These are phyloP conservation scores for Mythimna pallens DNA, from an alignment of 2,888 invertebrate species.

Conservation along the genomic window DNA sequence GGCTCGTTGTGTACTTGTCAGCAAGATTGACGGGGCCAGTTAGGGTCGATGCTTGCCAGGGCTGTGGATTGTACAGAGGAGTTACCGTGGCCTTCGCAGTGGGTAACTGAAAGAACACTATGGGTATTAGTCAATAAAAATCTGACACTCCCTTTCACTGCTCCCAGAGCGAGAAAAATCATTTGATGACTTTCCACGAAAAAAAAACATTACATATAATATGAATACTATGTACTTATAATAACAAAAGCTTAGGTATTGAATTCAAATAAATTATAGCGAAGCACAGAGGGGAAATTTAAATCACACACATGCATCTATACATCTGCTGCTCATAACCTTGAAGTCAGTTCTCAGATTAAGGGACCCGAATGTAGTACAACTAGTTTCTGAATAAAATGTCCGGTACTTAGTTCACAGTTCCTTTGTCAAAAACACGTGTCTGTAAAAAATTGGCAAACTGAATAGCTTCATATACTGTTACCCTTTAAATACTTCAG, in stretches of 20 bases:
- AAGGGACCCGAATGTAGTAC: constrained; percentile 2
- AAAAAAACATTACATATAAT: neutral
- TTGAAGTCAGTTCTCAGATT: constrained; percentile 22
- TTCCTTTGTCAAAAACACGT: constrained; percentile 21
- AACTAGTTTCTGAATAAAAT: constrained; percentile 23
- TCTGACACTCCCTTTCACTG: no score
- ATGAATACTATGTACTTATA: neutral
- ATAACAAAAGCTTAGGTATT: constrained; percentile 17
- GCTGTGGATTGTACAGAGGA: no score
- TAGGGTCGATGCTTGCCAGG: no score
- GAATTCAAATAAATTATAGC: constrained; percentile 21
- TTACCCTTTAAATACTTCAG: constrained; percentile 1
- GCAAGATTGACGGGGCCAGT: no score
- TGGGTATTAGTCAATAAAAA: no score
- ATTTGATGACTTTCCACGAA: no score
- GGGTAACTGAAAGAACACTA: no score
- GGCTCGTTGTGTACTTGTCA: no score
- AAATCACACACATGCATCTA: neutral
- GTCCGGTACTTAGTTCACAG: constrained; percentile 19
- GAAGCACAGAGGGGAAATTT: constrained; percentile 4
- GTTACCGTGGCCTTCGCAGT: no score
- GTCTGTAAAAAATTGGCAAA: constrained; percentile 1
- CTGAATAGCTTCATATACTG: constrained; percentile 17
- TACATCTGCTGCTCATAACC: constrained; percentile 30
- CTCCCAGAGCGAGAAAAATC: no score